Evolutionary conservation across 2,797 vertebrate genomes (phyloP).

Genomic region (Cheirogaleus major): DNA sequence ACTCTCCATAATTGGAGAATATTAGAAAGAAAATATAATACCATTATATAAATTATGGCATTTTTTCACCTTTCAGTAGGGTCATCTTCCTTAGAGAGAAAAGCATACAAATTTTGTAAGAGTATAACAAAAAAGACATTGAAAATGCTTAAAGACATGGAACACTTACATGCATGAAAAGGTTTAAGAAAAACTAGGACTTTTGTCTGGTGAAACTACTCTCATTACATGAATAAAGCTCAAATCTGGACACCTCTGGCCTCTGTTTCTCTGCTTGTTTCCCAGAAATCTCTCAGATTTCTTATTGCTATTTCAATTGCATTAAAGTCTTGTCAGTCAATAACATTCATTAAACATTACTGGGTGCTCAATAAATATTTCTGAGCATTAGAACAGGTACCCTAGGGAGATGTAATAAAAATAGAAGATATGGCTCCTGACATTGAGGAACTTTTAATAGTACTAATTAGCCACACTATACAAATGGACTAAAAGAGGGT

Average conservation of each 20-base stretch:
- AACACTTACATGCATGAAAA: conserved; percentile 3
- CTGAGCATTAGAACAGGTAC: conserved; percentile 2
- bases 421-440: background rate
- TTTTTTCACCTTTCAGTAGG: conserved; percentile 48
- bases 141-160: conserved; percentile 46
- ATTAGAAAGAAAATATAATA: conserved; percentile 67
- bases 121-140: conserved; percentile 18
- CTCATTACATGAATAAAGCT: conserved; percentile 36
- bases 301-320: conserved; percentile 40
- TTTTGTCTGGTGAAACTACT: conserved; percentile 26
- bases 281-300: conserved; percentile 43
- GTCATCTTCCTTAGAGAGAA: conserved; percentile 53
- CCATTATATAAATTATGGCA: conserved; percentile 66
- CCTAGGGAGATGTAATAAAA: background rate
- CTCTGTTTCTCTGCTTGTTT: conserved; percentile 47
- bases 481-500: background rate
- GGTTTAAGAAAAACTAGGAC: conserved; percentile 41
- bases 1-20: conserved; percentile 56
- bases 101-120: conserved; percentile 41
- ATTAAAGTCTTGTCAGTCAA: conserved; percentile 2
- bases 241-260: conserved; percentile 1
- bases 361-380: conserved; percentile 36
- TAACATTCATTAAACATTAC: conserved; percentile 28
- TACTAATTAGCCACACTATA: conserved; percentile 8
- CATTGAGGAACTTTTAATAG: conserved; percentile 1